These are phyloP conservation scores for Archips crataeganus DNA, from an alignment of 2,888 invertebrate species.

Conservation along the genomic window DNA sequence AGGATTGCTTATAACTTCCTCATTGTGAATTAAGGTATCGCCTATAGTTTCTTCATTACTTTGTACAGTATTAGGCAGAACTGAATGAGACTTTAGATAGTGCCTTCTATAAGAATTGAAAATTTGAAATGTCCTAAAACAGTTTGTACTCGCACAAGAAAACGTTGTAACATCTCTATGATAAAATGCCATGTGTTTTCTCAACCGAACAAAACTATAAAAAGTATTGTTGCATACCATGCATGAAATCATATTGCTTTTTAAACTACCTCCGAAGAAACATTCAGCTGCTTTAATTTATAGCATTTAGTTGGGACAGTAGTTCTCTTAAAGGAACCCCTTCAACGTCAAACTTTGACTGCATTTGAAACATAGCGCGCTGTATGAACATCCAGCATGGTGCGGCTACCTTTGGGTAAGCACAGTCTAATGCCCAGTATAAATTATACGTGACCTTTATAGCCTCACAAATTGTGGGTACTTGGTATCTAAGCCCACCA, in stretches of 20 bases:
- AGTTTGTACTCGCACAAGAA: constrained; percentile 24
- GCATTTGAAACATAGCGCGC: no score
- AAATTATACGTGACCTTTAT: no score
- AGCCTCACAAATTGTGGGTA: no score
- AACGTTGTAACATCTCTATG: constrained; percentile 12
- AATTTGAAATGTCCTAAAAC: constrained; percentile 20
- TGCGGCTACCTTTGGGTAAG: no score
- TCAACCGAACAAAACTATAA: constrained; percentile 15
- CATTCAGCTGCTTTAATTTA: not conserved
- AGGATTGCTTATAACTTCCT: no score
- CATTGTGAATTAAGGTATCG: not conserved
- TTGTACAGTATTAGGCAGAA: not conserved
- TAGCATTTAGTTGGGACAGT: no score
- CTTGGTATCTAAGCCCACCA: no score
- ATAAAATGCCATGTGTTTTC: constrained; percentile 26
- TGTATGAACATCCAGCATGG: no score
- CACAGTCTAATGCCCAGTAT: no score
- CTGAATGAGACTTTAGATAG: constrained; percentile 20
- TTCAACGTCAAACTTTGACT: no score
- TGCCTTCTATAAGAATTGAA: constrained; percentile 34
- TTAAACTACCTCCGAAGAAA: not conserved
- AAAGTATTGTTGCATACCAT: constrained; percentile 6
- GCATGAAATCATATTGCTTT: constrained; percentile 16
- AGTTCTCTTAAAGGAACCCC: no score
- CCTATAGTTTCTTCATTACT: constrained; percentile 1